These are phyloP conservation scores for Corythoichthys intestinalis DNA, from an alignment of 2,113 vertebrate genomes.

Conservation along the genomic window DNA sequence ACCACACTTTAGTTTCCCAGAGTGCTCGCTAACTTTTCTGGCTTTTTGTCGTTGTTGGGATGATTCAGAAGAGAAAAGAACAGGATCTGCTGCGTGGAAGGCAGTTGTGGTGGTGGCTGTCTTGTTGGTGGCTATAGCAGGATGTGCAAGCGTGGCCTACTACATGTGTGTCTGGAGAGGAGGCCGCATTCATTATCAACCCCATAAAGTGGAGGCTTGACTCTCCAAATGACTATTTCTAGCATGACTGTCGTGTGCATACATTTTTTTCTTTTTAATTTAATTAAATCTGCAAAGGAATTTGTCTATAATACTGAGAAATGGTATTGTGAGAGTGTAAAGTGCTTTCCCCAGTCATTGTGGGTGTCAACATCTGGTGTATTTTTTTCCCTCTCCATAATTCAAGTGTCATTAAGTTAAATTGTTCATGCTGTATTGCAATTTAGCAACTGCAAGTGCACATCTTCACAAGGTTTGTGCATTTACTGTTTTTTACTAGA, in stretches of 20 bases:
- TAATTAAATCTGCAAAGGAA: not conserved
- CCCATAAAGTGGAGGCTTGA: conserved; percentile 33
- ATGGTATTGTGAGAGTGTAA: not conserved
- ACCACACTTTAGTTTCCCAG: not conserved
- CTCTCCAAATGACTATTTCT: not conserved
- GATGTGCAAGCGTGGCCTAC: conserved; percentile 50
- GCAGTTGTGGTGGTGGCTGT: conserved; percentile 26
- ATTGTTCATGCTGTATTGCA: too few relatives aligned
- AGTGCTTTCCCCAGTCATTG: not conserved
- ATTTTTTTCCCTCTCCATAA: too few relatives aligned
- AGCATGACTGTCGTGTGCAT: not conserved
- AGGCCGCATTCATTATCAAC: conserved; percentile 63
- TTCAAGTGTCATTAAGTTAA: too few relatives aligned
- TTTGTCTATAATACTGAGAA: not conserved
- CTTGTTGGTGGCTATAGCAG: conserved; percentile 43
- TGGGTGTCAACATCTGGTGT: too few relatives aligned
- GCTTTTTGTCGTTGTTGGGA: not conserved
- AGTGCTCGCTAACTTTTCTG: rapidly evolving
- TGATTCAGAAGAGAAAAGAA: conserved; percentile 4
- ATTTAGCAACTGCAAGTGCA: too few relatives aligned
- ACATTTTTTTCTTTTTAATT: not conserved
- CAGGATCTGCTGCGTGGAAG: conserved; percentile 33
- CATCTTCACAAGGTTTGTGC: too few relatives aligned
- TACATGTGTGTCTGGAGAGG: conserved; percentile 73
- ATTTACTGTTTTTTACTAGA: too few relatives aligned